Conservation (phyloP, 2,797 vertebrate species). For the Melanotaenia maccullochi region DNA sequence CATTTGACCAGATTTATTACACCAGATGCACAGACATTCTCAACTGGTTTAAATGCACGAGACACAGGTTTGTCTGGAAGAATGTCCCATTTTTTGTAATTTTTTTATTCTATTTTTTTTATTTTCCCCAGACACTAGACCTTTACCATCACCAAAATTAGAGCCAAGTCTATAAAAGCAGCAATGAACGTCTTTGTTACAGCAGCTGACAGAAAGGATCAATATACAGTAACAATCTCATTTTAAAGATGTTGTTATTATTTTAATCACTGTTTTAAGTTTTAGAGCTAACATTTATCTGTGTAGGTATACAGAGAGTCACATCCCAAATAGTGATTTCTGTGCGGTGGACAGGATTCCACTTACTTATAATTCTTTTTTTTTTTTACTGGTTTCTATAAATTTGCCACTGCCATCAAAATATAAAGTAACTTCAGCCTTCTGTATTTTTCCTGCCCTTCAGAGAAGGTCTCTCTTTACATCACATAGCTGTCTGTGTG, state of each 20-base stretch:
- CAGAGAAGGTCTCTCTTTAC: conserved; percentile 51
- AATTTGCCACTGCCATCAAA: conserved; percentile 24
- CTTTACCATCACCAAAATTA: conserved; percentile 32
- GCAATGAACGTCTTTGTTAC: conserved; percentile 46
- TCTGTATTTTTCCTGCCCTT: conserved; percentile 53
- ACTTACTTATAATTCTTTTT: conserved; percentile 21
- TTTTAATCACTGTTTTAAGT: conserved; percentile 62
- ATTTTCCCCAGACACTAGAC: not conserved
- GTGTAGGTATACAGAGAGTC: conserved; percentile 43
- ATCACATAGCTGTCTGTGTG: conserved; percentile 45
- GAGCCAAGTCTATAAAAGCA: conserved; percentile 39
- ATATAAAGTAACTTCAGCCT: conserved; percentile 17
- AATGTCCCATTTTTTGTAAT: not conserved
- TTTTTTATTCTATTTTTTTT: not conserved
- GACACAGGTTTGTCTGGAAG: conserved; percentile 88
- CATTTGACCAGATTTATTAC: conserved; percentile 98
- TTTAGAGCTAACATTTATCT: conserved; percentile 58
- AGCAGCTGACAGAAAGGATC: conserved; percentile 45
- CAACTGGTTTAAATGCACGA: conserved; percentile 99
- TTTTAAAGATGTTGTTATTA: conserved; percentile 7
- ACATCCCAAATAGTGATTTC: conserved; percentile 33
- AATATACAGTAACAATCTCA: conserved; percentile 57
- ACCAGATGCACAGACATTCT: conserved; percentile 98
- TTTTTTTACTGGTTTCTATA: conserved; percentile 7
- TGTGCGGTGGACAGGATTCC: conserved; percentile 5